phyloP scores from a whole-genome alignment of 2,113 vertebrate species.

The Oreocharis arfaki region DNA sequence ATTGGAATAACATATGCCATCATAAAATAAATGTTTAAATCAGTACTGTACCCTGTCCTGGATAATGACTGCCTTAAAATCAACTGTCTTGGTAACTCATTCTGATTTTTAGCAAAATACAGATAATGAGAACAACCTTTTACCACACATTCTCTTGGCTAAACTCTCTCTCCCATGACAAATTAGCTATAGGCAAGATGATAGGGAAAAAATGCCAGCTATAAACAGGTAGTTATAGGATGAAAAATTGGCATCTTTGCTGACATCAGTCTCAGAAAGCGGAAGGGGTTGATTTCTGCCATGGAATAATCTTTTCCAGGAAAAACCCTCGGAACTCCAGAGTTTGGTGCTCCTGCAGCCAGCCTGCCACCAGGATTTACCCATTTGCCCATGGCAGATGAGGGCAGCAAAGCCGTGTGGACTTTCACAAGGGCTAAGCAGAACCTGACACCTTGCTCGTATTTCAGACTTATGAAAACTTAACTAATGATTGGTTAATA shows the following conservation, averaged over 20 bases:
- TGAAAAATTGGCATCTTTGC: not conserved
- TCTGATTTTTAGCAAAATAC: not conserved
- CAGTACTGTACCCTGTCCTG: not conserved
- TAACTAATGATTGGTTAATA: not conserved
- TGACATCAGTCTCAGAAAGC: not conserved
- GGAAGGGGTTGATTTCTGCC: not conserved
- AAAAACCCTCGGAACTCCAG: not conserved
- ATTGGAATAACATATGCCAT: not conserved
- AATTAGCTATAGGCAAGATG: not conserved
- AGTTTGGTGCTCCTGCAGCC: not conserved
- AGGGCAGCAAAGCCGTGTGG: not conserved
- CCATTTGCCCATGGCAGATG: not conserved
- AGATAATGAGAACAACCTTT: not conserved
- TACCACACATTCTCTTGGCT: not conserved
- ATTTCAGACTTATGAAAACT: not conserved
- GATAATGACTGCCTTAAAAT: not conserved
- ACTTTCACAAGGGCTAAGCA: not conserved
- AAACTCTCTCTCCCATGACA: not conserved
- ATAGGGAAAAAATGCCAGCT: not conserved
- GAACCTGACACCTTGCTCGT: not conserved
- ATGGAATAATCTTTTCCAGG: not conserved
- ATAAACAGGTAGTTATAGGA: not conserved
- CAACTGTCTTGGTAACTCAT: not conserved
- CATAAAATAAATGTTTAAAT: constrained; percentile 24
- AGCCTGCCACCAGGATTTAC: not conserved